A percentile compares a stretch with the other conserved stretches of the same genome.
phyloP scores from a whole-genome alignment of 2,888 invertebrate genomes.

The Cinara cedri region DNA sequence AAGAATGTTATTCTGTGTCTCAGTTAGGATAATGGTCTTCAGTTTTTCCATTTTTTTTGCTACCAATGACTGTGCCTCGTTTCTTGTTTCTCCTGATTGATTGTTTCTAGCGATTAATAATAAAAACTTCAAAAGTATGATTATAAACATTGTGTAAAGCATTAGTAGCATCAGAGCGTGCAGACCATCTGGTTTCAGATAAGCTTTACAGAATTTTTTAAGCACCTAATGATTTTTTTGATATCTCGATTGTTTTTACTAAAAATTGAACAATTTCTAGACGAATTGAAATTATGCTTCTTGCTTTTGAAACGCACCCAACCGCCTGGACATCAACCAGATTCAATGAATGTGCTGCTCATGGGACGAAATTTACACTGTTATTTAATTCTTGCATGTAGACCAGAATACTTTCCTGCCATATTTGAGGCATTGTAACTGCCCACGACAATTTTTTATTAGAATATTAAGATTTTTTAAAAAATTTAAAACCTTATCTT shows the following conservation, averaged over 20 bases:
- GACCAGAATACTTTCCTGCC: conserved; percentile 58
- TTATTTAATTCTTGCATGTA: conserved; percentile 59
- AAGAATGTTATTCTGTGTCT: no score
- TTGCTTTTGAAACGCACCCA: conserved; percentile 25
- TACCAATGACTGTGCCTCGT: no score
- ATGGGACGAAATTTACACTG: conserved; percentile 58
- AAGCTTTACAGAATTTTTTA: conserved; percentile 6
- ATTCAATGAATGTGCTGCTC: no score
- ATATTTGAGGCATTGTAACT: conserved; percentile 59
- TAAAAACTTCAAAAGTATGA: no score
- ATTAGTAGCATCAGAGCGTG: no score
- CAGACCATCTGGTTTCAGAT: conserved; percentile 27
- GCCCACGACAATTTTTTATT: conserved; percentile 39
- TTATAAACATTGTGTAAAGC: no score
- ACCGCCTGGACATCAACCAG: conserved; percentile 46
- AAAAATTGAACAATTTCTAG: conserved; percentile 51
- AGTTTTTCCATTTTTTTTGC: conserved; percentile 37
- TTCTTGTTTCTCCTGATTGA: no score
- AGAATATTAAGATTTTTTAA: no score
- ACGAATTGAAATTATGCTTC: conserved; percentile 27
- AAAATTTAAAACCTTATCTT: no score
- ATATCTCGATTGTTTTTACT: conserved; percentile 25
- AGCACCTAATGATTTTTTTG: no score
- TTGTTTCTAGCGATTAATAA: conserved; percentile 13
- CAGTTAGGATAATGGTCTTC: conserved; percentile 11